Conservation (phyloP, 2,797 vertebrate genomes). For the Aselliscus stoliczkanus region DNA sequence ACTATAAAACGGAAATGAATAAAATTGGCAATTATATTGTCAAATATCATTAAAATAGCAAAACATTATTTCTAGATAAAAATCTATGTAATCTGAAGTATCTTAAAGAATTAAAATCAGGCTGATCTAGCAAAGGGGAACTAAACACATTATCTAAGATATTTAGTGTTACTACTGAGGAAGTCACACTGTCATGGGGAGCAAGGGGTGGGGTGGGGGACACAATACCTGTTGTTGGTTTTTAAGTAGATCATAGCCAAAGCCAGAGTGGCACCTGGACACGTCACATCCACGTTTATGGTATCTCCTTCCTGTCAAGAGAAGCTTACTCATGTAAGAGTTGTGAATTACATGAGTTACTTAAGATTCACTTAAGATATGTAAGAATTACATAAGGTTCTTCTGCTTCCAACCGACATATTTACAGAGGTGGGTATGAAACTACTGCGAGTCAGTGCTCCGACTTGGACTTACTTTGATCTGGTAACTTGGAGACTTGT, state of each 20-base stretch:
- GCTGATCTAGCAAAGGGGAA: not conserved
- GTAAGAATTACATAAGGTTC: not conserved
- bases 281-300: constrained; percentile 98
- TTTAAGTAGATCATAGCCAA: constrained; percentile 99
- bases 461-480: constrained; percentile 88
- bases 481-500: constrained; percentile 98
- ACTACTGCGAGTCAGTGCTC: not conserved
- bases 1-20: not conserved
- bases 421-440: not conserved
- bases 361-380: too few relatives aligned
- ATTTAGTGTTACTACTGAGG: not conserved
- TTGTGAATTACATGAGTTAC: constrained; percentile 29
- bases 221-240: constrained; percentile 94
- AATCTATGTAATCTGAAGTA: not conserved
- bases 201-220: not conserved
- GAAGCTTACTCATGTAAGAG: not conserved
- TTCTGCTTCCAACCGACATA: not conserved
- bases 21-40: not conserved
- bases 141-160: not conserved
- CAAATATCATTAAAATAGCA: not conserved
- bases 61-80: constrained; percentile 21
- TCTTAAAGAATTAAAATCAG: not conserved
- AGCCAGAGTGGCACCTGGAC: constrained; percentile 95
- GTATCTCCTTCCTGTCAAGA: constrained; percentile 94
- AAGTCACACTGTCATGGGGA: not conserved